Percentiles rank a stretch among this genome's conserved stretches.
phyloP scores from a whole-genome alignment of 2,797 vertebrate species.

The Coendou prehensilis region DNA sequence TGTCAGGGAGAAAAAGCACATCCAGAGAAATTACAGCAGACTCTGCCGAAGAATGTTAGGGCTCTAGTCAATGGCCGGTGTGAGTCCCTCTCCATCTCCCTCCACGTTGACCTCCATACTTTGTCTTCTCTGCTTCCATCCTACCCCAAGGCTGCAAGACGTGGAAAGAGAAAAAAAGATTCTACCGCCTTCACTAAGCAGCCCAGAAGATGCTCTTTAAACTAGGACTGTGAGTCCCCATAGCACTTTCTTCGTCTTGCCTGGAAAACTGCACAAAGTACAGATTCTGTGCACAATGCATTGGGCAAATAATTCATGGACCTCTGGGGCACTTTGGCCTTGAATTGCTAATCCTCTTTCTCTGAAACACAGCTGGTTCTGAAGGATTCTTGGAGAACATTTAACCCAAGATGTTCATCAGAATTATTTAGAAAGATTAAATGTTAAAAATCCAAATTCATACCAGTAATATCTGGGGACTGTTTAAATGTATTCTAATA shows the following conservation, averaged over 20 bases:
- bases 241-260: not conserved
- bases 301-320: not conserved
- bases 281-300: not conserved
- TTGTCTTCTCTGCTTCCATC: not conserved
- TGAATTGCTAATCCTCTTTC: not conserved
- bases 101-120: not conserved
- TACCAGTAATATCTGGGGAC: not conserved
- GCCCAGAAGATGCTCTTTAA: conserved; percentile 26
- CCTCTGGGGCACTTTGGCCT: not conserved
- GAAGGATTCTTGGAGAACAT: not conserved
- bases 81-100: not conserved
- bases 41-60: not conserved
- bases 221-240: not conserved
- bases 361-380: not conserved
- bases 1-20: not conserved
- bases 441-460: conserved; percentile 24
- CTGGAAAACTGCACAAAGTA: conserved; percentile 5
- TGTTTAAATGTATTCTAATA: not conserved
- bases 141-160: not conserved
- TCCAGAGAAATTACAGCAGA: not conserved
- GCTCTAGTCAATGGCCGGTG: rapidly evolving
- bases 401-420: not conserved
- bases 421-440: conserved; percentile 26
- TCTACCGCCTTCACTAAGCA: not conserved
- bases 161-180: not conserved